Evolutionary conservation across 2,113 vertebrate genomes (phyloP).

Genomic region (Centrocercus urophasianus): DNA sequence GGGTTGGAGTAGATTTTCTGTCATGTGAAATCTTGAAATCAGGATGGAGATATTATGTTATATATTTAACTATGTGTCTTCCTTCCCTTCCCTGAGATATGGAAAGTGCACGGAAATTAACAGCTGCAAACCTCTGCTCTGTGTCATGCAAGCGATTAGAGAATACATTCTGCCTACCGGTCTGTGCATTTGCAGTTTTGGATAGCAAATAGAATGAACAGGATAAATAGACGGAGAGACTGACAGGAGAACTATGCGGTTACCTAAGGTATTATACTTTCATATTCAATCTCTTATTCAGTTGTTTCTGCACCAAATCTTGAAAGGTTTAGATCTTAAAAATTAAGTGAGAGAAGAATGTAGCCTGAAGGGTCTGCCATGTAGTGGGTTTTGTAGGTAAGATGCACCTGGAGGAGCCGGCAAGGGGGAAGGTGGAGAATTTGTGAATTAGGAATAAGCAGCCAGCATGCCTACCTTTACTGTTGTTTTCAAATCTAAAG

Average conservation of each 20-base stretch:
- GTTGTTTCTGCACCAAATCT: background rate
- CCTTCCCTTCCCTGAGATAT: background rate
- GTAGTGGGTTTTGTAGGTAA: background rate
- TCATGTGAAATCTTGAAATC: constrained; percentile 28
- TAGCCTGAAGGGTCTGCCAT: background rate
- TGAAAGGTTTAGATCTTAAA: background rate
- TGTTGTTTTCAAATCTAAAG: constrained; percentile 39
- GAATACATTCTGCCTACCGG: background rate
- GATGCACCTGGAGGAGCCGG: background rate
- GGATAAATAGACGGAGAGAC: background rate
- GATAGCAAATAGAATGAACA: background rate
- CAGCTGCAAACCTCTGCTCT: background rate
- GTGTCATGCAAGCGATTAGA: background rate
- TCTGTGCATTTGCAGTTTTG: background rate
- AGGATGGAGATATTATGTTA: background rate
- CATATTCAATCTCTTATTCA: background rate
- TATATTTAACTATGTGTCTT: background rate
- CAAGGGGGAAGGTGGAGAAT: background rate
- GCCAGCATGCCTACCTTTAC: constrained; percentile 23
- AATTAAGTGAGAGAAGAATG: background rate
- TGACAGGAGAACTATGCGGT: background rate
- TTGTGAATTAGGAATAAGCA: constrained; percentile 6
- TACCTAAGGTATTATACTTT: background rate
- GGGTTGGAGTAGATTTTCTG: constrained; percentile 19
- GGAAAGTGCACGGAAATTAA: background rate